phyloP scores from a whole-genome alignment of 1,140 invertebrate genomes.

The Aphis craccivora region DNA sequence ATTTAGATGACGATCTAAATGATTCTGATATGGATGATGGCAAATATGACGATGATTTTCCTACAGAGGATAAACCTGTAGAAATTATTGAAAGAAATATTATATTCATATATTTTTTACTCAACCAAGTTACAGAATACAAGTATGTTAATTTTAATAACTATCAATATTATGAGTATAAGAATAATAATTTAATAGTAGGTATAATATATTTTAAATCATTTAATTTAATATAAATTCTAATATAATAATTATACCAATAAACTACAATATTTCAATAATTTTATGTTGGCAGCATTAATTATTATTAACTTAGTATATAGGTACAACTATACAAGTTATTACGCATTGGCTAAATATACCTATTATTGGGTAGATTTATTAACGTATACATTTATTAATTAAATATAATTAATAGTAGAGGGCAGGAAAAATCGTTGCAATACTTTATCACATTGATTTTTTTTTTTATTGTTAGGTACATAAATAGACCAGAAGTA shows the following conservation, averaged over 20 bases:
- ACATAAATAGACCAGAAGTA: background rate
- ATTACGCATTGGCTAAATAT: background rate
- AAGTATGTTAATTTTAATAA: background rate
- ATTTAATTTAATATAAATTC: background rate
- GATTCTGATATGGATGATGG: slow-evolving; percentile 58
- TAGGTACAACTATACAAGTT: too few species aligned
- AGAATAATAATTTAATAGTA: too few species aligned
- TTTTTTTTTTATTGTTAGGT: too few species aligned
- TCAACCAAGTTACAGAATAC: background rate
- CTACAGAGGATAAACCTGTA: slow-evolving; percentile 57
- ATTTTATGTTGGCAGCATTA: background rate
- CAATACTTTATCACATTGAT: background rate
- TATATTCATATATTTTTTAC: background rate
- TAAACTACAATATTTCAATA: background rate
- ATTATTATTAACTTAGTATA: too few species aligned
- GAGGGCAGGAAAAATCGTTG: background rate
- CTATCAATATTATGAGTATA: background rate
- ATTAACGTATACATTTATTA: background rate
- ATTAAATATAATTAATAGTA: background rate
- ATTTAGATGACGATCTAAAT: slow-evolving; percentile 58
- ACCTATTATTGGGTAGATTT: background rate
- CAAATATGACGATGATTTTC: slow-evolving; percentile 59
- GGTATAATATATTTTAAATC: background rate
- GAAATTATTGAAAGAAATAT: background rate
- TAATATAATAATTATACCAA: too few species aligned